phyloP scores from a whole-genome alignment of 2,113 vertebrate genomes.

The Dromas ardeola region DNA sequence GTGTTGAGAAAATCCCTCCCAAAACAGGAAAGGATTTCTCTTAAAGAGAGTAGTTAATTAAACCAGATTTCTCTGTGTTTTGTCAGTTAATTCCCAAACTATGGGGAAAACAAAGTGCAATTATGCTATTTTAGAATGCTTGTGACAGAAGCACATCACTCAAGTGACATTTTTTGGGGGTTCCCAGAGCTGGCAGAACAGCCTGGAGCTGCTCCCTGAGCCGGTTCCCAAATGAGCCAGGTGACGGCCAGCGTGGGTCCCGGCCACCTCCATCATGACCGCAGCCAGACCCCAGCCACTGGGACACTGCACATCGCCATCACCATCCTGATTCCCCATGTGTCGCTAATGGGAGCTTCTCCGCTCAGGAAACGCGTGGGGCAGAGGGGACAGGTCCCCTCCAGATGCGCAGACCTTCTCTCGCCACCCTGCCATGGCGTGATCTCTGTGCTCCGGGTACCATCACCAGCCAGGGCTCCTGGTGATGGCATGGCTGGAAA shows the following conservation, averaged over 20 bases:
- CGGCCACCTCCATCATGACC: neutral
- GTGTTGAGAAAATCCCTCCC: neutral
- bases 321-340: neutral
- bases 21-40: neutral
- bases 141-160: neutral
- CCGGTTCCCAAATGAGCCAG: neutral
- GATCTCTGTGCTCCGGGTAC: neutral
- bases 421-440: neutral
- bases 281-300: fast-evolving
- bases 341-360: neutral
- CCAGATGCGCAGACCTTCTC: neutral
- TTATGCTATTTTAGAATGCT: neutral
- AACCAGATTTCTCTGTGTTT: neutral
- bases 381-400: neutral
- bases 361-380: neutral
- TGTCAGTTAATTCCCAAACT: neutral
- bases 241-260: fast-evolving
- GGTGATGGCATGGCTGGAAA: neutral
- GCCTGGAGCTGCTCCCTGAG: neutral
- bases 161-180: neutral
- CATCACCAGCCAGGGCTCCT: neutral
- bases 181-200: neutral
- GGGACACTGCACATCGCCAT: neutral
- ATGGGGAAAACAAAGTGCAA: neutral
- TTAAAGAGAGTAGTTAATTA: neutral